Conservation (phyloP, 2,797 vertebrate species). For the Sebastes nivosus region DNA sequence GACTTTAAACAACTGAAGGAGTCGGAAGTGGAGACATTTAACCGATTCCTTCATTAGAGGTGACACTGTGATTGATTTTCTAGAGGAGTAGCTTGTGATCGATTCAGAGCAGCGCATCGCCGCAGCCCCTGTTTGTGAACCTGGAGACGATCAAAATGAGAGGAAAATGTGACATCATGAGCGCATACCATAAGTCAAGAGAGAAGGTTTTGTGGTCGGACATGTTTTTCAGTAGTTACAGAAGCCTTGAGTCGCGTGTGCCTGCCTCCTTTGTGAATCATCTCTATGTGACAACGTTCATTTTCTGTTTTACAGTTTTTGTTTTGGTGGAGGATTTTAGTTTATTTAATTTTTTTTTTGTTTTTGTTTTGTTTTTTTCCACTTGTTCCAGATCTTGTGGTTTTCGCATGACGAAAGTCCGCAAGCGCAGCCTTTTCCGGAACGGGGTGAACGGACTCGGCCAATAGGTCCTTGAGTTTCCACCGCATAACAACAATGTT, state of each 20-base stretch:
- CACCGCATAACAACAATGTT: slow-evolving; percentile 90
- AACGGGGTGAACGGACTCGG: slow-evolving; percentile 65
- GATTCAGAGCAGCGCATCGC: background rate
- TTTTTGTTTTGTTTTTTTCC: slow-evolving; percentile 52
- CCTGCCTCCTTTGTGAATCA: slow-evolving; percentile 64
- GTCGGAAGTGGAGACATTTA: slow-evolving; percentile 40
- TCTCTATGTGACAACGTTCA: slow-evolving; percentile 57
- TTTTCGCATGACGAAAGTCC: slow-evolving; percentile 77
- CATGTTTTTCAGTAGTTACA: slow-evolving; percentile 75
- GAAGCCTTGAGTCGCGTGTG: slow-evolving; percentile 70
- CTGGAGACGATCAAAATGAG: slow-evolving; percentile 53
- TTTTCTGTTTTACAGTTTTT: slow-evolving; percentile 62
- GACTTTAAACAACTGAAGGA: slow-evolving; percentile 14
- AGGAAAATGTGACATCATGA: slow-evolving; percentile 81
- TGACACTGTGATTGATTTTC: slow-evolving; percentile 39
- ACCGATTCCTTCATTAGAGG: slow-evolving; percentile 3
- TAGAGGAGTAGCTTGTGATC: slow-evolving; percentile 19
- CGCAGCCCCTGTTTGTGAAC: slow-evolving; percentile 38
- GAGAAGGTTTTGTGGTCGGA: slow-evolving; percentile 69
- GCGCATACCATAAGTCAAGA: slow-evolving; percentile 58
- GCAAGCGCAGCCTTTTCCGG: slow-evolving; percentile 69
- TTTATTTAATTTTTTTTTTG: background rate
- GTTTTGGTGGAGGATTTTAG: slow-evolving; percentile 42
- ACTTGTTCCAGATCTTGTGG: slow-evolving; percentile 67
- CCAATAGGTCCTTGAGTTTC: slow-evolving; percentile 84